Evolutionary conservation across 2,113 vertebrate genomes (phyloP).

Genomic region (Amia ocellicauda): DNA sequence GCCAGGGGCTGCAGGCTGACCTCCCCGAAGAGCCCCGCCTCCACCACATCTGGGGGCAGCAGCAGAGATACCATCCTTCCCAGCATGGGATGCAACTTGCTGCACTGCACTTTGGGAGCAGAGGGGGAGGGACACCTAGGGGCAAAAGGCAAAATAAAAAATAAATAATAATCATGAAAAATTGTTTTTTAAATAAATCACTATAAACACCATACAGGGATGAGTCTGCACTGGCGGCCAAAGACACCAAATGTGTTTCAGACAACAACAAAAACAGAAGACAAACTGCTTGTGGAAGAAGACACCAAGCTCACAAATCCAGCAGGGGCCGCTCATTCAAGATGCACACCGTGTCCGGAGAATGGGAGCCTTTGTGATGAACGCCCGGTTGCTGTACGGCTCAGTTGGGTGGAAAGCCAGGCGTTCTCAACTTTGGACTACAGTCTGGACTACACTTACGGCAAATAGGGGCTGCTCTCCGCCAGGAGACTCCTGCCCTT

Average conservation of each 20-base stretch:
- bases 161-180: background rate
- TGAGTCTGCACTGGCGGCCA: background rate
- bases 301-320: too few relatives aligned
- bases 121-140: conserved; percentile 42
- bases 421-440: too few relatives aligned
- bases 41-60: conserved; percentile 56
- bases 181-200: too few relatives aligned
- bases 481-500: conserved; percentile 38
- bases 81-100: conserved; percentile 62
- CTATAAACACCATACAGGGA: background rate
- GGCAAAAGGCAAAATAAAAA: conserved; percentile 1
- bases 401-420: too few relatives aligned
- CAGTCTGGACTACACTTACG: too few relatives aligned
- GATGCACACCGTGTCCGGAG: too few relatives aligned
- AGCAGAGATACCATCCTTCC: conserved; percentile 58
- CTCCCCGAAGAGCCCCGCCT: conserved; percentile 58
- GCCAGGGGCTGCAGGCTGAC: conserved; percentile 58
- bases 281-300: too few relatives aligned
- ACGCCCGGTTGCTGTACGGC: too few relatives aligned
- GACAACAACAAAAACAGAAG: too few relatives aligned
- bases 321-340: too few relatives aligned
- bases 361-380: too few relatives aligned
- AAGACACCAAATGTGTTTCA: background rate
- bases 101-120: conserved; percentile 48
- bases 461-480: conserved; percentile 39